Conservation (phyloP, 2,888 invertebrate genomes). For the Imbricaverruca yamaguchii region DNA sequence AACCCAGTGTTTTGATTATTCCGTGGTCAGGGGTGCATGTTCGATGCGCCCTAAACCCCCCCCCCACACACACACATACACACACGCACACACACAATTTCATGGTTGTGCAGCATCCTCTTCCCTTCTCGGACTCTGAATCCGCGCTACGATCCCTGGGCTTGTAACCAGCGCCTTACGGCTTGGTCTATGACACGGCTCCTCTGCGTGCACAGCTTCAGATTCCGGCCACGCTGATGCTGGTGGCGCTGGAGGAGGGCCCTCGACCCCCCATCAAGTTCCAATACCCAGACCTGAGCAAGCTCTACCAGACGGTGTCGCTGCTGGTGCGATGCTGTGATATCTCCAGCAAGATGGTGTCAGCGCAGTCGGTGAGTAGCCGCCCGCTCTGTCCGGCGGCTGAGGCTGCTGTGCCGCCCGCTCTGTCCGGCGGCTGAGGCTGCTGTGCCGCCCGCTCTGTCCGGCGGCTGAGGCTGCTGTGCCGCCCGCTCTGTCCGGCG, state of each 20-base stretch:
- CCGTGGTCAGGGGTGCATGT: too few relatives aligned
- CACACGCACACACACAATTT: too few relatives aligned
- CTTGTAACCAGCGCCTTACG: too few relatives aligned
- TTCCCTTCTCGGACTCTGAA: background rate
- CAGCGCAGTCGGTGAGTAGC: constrained; percentile 38
- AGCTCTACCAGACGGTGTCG: constrained; percentile 86
- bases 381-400: constrained; percentile 32
- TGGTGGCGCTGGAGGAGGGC: constrained; percentile 85
- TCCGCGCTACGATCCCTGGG: too few relatives aligned
- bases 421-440: background rate
- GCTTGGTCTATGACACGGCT: too few relatives aligned
- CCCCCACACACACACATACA: too few relatives aligned
- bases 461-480: constrained; percentile 27
- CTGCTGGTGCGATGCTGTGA: constrained; percentile 87
- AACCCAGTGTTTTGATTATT: too few relatives aligned
- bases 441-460: constrained; percentile 26
- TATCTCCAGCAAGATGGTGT: constrained; percentile 60
- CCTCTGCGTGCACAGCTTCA: constrained; percentile 56
- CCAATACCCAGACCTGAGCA: constrained; percentile 88
- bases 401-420: background rate
- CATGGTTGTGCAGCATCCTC: background rate
- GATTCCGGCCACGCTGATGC: constrained; percentile 81
- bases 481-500: constrained; percentile 32
- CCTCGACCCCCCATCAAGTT: constrained; percentile 89
- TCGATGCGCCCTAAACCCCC: too few relatives aligned